Conservation (phyloP, 1,140 invertebrate genomes). For the Latrodectus geometricus region DNA sequence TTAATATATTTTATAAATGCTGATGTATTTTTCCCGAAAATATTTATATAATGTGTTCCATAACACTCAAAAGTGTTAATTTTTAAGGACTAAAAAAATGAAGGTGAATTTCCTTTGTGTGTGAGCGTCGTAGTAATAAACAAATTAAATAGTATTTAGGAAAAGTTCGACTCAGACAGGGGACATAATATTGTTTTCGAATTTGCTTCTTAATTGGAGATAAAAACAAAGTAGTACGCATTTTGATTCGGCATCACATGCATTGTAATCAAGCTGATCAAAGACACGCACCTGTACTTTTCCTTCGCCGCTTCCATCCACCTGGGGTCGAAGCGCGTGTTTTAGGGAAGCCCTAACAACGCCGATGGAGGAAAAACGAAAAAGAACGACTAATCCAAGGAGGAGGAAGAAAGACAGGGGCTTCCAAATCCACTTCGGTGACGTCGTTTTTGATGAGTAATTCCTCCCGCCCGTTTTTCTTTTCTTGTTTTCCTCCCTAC, state of each 20-base stretch:
- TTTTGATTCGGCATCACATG: background rate
- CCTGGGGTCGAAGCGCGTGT: background rate
- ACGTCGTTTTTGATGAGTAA: background rate
- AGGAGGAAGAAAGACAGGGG: background rate
- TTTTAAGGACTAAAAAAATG: too few species aligned
- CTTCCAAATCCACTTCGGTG: background rate
- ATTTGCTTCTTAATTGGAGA: too few species aligned
- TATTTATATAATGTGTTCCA: too few species aligned
- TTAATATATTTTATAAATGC: too few species aligned
- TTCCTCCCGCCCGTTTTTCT: background rate
- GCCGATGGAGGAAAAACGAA: background rate
- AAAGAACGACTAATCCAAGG: background rate
- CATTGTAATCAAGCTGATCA: background rate
- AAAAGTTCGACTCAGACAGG: too few species aligned
- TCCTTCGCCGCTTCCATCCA: background rate
- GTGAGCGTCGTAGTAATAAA: too few species aligned
- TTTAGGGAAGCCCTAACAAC: slow-evolving; percentile 11
- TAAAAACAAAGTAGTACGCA: background rate
- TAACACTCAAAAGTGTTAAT: too few species aligned
- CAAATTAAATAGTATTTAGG: too few species aligned
- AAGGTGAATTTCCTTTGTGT: too few species aligned
- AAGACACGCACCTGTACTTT: background rate
- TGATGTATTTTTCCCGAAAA: too few species aligned
- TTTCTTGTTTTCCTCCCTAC: background rate
- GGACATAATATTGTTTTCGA: too few species aligned